Evolutionary conservation across 2,797 vertebrate species (phyloP), one percentile per base, ranked within the genome.

Genomic region (Brachymystax lenok): DNA sequence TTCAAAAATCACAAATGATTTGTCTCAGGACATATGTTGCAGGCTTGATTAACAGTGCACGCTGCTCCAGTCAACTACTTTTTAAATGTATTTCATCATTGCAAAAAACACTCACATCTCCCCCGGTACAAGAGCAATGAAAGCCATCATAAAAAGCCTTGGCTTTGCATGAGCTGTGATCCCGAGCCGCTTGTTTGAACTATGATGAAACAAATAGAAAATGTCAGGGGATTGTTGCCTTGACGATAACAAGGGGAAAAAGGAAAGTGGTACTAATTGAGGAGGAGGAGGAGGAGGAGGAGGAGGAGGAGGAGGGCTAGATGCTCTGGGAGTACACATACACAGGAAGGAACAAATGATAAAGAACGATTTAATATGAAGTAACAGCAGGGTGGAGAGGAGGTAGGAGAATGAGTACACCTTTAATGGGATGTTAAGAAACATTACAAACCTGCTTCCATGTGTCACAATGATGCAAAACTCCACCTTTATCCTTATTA

Each of bases 341-440:
- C 63, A 54, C 13, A 28, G 46, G 63, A 12, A 27, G 33, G 5
- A n/a, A 33, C 6, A 16, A 24, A 24, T 12, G 10, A 46, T 46
- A 74, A 46, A 56, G 12, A 64, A 4, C 17, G 19, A 30, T 77
- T 64, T 73, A 21, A 77, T 80, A n/a, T 71, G 12, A 50, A 33
- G 56, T 74, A 76, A 76, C 81, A 71, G 64, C 17, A 1, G 14
- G 67, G 28, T 19, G 54, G 71, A 61, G 52, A 12, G 50, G 51
- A 33, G 2, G 0, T 17, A 14, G 21, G 51, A 64, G 28, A 51
- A 16, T 75, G 21, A 80, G 61, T 54, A 56, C 13, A 4, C 17
- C 59, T 63, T 3, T 73, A 33, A 79, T 71, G 10, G 80, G 16
- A 75, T 1, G 35, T 12, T 30, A 75, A 76, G 46, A 51, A 63